These are phyloP conservation scores for Druon quercuslanigerum DNA, from an alignment of 1,140 invertebrate species.

Conservation along the genomic window DNA sequence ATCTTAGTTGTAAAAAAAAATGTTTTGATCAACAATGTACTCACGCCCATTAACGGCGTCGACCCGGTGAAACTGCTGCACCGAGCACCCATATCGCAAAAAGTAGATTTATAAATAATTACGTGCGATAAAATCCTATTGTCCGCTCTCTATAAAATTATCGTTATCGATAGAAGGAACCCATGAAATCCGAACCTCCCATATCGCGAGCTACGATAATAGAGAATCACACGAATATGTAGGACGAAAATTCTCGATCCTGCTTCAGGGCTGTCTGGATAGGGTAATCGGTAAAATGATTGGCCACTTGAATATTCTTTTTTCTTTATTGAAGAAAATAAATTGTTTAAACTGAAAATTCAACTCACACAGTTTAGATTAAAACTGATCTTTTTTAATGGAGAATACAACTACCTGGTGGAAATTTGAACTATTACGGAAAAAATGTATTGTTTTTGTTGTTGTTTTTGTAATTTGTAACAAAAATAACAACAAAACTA, in stretches of 20 bases:
- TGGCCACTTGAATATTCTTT: no score
- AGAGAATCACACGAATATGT: background rate
- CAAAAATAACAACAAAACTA: no score
- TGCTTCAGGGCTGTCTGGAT: no score
- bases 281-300: no score
- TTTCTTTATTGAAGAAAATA: no score
- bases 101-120: slow-evolving; percentile 24
- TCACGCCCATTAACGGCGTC: background rate
- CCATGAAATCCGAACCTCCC: background rate
- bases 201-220: background rate
- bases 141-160: slow-evolving; percentile 19
- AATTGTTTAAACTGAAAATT: no score
- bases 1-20: slow-evolving; percentile 16
- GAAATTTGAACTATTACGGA: no score
- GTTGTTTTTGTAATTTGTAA: no score
- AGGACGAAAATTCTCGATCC: background rate
- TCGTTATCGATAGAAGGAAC: background rate
- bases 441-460: no score
- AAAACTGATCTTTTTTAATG: no score
- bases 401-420: no score
- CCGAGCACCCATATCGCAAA: background rate
- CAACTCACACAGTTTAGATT: no score
- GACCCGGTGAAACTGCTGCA: background rate
- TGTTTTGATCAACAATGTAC: slow-evolving; percentile 11
- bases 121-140: slow-evolving; percentile 20